Conservation (phyloP, 64 coral and sea anemone genomes). For the Cladopsammia gracilis region DNA sequence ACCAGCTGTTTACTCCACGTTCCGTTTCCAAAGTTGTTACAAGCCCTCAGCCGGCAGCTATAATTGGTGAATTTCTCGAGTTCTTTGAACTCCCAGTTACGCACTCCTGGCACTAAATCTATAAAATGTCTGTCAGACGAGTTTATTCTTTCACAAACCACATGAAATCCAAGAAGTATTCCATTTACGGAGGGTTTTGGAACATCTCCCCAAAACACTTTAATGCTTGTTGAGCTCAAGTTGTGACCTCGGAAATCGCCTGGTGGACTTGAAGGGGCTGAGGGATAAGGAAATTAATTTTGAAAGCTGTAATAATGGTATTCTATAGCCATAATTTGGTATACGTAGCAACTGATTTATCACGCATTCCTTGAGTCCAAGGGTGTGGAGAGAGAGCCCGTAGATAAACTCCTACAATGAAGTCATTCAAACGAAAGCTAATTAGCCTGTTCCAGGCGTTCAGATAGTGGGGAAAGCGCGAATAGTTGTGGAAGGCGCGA, state of each 20-base stretch:
- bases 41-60: not conserved
- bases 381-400: no score
- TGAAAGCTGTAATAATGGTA: no score
- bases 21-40: conserved; percentile 4
- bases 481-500: no score
- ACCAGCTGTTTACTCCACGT: not conserved
- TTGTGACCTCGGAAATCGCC: not conserved
- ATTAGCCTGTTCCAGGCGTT: no score
- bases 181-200: not conserved
- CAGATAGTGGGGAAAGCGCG: no score
- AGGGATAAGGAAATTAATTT: not conserved
- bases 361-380: no score
- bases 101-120: not conserved
- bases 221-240: conserved; percentile 1
- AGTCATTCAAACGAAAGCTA: no score
- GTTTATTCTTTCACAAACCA: not conserved
- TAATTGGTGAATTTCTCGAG: not conserved
- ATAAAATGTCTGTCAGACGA: not conserved
- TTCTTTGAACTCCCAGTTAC: not conserved
- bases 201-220: not conserved
- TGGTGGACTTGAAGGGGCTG: conserved; percentile 1
- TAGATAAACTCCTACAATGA: no score
- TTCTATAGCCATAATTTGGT: no score
- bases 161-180: not conserved
- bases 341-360: no score